phyloP scores from a whole-genome alignment of 37 sponge, comb jelly and placozoan genomes.

The Geodia barretti region DNA sequence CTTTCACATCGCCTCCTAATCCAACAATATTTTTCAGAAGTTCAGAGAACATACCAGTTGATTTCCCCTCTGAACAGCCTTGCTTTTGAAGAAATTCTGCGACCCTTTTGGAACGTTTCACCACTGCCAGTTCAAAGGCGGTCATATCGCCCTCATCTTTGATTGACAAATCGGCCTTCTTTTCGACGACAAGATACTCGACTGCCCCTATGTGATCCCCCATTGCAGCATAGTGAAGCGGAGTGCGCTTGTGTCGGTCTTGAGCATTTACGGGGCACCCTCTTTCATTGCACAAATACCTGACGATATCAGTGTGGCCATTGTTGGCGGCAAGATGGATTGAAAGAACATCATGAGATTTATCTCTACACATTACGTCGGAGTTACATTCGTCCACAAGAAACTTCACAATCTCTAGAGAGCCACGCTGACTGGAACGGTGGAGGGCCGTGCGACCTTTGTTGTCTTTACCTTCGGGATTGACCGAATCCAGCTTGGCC shows the following conservation, averaged over 20 bases:
- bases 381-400: slow-evolving; percentile 18
- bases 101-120: not conserved
- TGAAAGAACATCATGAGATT: slow-evolving; percentile 33
- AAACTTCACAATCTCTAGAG: slow-evolving; percentile 57
- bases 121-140: slow-evolving; percentile 1
- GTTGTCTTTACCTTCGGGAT: slow-evolving; percentile 5
- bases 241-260: slow-evolving; percentile 1
- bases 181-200: slow-evolving; percentile 7
- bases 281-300: slow-evolving; percentile 15
- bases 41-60: not conserved
- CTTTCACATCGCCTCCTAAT: not conserved
- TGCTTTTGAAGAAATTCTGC: slow-evolving; percentile 4
- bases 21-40: not conserved
- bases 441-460: slow-evolving; percentile 66
- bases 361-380: slow-evolving; percentile 19
- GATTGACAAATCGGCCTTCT: not conserved
- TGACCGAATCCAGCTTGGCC: not conserved
- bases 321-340: slow-evolving; percentile 77
- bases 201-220: slow-evolving; percentile 5
- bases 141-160: slow-evolving; percentile 4
- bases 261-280: not conserved
- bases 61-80: not conserved
- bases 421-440: slow-evolving; percentile 55
- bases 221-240: slow-evolving; percentile 17
- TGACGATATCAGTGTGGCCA: slow-evolving; percentile 63